These are phyloP conservation scores for Hemibagrus guttatus DNA, from an alignment of 2,797 vertebrate genomes.

Conservation along the genomic window DNA sequence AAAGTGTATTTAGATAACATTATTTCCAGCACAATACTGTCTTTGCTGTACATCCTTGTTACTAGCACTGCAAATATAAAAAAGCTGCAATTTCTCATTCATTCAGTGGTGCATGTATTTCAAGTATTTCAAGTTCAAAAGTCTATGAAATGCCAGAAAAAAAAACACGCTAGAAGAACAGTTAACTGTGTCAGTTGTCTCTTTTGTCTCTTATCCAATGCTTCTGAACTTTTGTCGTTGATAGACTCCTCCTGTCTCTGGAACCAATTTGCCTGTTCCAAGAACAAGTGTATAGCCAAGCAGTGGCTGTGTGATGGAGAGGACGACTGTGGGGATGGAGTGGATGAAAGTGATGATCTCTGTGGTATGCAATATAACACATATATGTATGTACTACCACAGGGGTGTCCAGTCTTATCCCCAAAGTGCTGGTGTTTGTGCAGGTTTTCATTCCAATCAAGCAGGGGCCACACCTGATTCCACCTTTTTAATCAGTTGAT, in stretches of 20 bases:
- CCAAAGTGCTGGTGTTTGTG: no score
- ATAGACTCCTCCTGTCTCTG: constrained; percentile 88
- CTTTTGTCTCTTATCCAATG: constrained; percentile 27
- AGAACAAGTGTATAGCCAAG: constrained; percentile 94
- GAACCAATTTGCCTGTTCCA: constrained; percentile 98
- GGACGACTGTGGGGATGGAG: constrained; percentile 91
- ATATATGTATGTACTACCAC: no score
- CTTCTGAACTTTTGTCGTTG: constrained; percentile 35
- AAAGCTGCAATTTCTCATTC: neutral
- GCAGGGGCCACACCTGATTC: no score
- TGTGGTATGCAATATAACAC: constrained; percentile 77
- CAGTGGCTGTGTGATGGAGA: constrained; percentile 97
- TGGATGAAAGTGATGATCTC: constrained; percentile 89
- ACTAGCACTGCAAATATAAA: neutral
- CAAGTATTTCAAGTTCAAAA: constrained; percentile 21
- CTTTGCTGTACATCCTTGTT: neutral
- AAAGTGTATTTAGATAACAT: neutral
- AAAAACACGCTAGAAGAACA: constrained; percentile 1
- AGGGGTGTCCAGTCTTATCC: no score
- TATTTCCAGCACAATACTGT: neutral
- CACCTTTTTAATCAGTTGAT: no score
- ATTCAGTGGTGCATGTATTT: neutral
- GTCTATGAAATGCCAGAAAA: neutral
- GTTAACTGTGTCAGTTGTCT: constrained; percentile 9
- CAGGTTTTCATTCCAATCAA: no score